These are phyloP conservation scores for Sympetrum striolatum DNA, from an alignment of 2,888 invertebrate species.

Conservation along the genomic window DNA sequence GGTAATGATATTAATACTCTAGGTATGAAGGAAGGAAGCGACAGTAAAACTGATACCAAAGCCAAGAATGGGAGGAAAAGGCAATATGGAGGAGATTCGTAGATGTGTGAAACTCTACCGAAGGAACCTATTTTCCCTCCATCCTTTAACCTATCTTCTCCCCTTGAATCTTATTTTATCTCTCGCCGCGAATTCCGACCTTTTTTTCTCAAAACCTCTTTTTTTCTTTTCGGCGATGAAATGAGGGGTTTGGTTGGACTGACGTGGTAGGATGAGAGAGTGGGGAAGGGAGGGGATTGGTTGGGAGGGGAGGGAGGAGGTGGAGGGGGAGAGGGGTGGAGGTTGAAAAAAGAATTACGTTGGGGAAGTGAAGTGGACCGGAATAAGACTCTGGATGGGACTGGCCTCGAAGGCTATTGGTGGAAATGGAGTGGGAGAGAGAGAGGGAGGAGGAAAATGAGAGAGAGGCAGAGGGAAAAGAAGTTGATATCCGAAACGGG, in stretches of 20 bases:
- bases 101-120: background rate
- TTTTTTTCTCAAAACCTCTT: background rate
- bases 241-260: background rate
- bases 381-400: background rate
- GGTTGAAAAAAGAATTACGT: background rate
- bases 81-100: background rate
- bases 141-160: no score
- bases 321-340: background rate
- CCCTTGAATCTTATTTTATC: background rate
- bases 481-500: background rate
- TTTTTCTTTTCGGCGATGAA: background rate
- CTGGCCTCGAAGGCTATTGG: background rate
- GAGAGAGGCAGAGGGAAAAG: background rate
- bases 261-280: background rate
- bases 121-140: background rate
- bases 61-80: background rate
- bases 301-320: background rate
- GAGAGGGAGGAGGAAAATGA: background rate
- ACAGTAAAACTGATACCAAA: background rate
- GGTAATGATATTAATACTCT: no score
- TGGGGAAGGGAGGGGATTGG: background rate
- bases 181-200: background rate
- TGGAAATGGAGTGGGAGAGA: background rate
- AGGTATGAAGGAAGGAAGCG: background rate
- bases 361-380: background rate